Evolutionary conservation across 2,888 invertebrate species (phyloP).

Genomic region (Pseudeuparius sepicola): DNA sequence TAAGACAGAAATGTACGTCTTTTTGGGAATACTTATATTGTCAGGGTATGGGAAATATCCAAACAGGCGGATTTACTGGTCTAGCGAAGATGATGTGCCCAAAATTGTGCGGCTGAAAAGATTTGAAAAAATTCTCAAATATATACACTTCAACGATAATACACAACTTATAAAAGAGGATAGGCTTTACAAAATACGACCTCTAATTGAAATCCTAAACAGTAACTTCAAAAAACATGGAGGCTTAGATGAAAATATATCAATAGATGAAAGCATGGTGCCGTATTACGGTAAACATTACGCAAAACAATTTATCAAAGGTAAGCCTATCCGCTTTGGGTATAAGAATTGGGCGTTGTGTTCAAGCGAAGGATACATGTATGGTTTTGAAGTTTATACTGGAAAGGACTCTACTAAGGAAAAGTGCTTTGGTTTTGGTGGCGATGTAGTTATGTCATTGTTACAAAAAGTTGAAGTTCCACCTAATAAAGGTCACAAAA

Average conservation of each 20-base stretch:
- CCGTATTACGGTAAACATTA: too few relatives aligned
- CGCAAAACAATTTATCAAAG: constrained; percentile 24
- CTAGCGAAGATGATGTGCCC: constrained; percentile 14
- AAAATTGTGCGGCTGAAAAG: constrained; percentile 18
- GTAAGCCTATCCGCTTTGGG: constrained; percentile 24
- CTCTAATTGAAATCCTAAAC: constrained; percentile 13
- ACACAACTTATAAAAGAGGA: constrained; percentile 15
- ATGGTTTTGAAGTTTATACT: constrained; percentile 23
- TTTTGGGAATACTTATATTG: constrained; percentile 17
- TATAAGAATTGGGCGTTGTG: constrained; percentile 25
- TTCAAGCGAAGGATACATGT: constrained; percentile 22
- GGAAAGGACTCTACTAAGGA: constrained; percentile 20
- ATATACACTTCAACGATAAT: constrained; percentile 18
- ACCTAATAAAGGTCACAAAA: constrained; percentile 10
- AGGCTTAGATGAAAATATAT: constrained; percentile 12
- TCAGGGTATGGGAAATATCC: constrained; percentile 21
- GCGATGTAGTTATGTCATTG: constrained; percentile 21
- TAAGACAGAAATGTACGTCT: constrained; percentile 14
- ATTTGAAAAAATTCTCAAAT: constrained; percentile 16
- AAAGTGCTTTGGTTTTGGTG: constrained; percentile 20
- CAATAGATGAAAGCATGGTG: constrained; percentile 24
- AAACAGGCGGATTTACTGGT: constrained; percentile 19
- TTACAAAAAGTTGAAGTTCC: constrained; percentile 6
- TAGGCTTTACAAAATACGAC: constrained; percentile 17
- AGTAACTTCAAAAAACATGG: constrained; percentile 11